phyloP scores from a whole-genome alignment of 2,113 vertebrate genomes.

The Carassius carassius region DNA sequence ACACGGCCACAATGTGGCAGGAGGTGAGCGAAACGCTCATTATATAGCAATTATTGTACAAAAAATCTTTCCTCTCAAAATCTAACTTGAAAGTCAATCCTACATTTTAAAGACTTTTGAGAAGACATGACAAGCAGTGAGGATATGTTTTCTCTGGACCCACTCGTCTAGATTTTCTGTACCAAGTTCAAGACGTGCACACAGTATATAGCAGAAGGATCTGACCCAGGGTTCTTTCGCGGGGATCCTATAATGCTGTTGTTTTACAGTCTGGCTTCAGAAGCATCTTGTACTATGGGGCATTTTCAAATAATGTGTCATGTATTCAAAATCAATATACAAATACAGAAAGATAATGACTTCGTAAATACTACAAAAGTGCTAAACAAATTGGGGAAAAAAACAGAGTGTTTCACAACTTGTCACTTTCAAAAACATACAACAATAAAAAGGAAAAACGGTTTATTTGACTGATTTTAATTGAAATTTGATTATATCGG shows the following conservation, averaged over 20 bases:
- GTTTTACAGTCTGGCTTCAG: conserved; percentile 30
- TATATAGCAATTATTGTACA: conserved; percentile 83
- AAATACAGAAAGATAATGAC: neutral
- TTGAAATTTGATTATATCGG: conserved; percentile 2
- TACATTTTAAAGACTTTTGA: conserved; percentile 64
- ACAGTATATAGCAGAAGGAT: conserved; percentile 47
- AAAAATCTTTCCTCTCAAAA: conserved; percentile 67
- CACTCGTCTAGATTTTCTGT: conserved; percentile 50
- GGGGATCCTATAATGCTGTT: conserved; percentile 45
- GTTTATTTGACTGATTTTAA: conserved; percentile 23
- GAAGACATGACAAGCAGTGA: conserved; percentile 65
- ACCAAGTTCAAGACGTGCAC: conserved; percentile 62
- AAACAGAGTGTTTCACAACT: neutral
- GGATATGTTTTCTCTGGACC: conserved; percentile 29
- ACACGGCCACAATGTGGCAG: conserved; percentile 78
- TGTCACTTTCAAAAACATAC: neutral
- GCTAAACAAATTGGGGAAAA: neutral
- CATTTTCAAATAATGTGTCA: neutral
- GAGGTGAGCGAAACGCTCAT: conserved; percentile 79
- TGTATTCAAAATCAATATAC: neutral
- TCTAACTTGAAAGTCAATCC: conserved; percentile 71
- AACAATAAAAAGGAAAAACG: neutral
- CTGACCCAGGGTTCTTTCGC: conserved; percentile 34
- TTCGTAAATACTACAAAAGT: conserved; percentile 7
- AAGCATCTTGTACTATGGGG: neutral